These are phyloP conservation scores for Chesias legatella DNA, from an alignment of 2,888 invertebrate genomes.

Conservation along the genomic window DNA sequence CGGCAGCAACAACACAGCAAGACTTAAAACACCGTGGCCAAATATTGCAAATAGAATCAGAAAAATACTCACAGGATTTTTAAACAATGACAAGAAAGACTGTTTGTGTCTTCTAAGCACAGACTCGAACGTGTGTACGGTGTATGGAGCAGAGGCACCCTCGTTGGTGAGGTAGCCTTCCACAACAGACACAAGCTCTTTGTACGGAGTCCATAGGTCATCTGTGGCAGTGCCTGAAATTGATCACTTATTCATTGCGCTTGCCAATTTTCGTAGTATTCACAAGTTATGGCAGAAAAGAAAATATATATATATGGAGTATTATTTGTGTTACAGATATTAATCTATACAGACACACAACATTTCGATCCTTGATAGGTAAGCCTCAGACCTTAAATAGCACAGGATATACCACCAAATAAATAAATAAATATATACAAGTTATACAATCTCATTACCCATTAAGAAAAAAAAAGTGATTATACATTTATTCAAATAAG, in stretches of 20 bases:
- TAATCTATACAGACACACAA: too few relatives aligned
- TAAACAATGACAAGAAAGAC: conserved; percentile 90
- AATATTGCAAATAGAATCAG: conserved; percentile 1
- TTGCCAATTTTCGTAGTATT: too few relatives aligned
- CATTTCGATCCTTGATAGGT: too few relatives aligned
- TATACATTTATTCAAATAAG: too few relatives aligned
- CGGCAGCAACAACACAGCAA: not conserved
- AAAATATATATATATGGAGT: too few relatives aligned
- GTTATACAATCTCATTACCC: too few relatives aligned
- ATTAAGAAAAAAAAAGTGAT: too few relatives aligned
- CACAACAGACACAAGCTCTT: conserved; percentile 85
- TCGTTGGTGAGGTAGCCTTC: conserved; percentile 84
- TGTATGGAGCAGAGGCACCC: conserved; percentile 78
- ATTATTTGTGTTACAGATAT: too few relatives aligned
- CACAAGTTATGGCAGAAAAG: too few relatives aligned
- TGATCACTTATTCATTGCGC: not conserved
- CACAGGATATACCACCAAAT: too few relatives aligned
- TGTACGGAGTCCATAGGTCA: conserved; percentile 92
- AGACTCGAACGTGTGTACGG: conserved; percentile 85
- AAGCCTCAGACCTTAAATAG: too few relatives aligned
- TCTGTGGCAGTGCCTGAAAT: conserved; percentile 75
- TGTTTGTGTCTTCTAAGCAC: conserved; percentile 90
- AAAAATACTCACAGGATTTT: conserved; percentile 87
- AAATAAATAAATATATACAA: too few relatives aligned
- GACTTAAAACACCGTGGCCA: not conserved